These are phyloP conservation scores for Drosophila virilis DNA, from an alignment of 1,140 invertebrate species.

Conservation along the genomic window DNA sequence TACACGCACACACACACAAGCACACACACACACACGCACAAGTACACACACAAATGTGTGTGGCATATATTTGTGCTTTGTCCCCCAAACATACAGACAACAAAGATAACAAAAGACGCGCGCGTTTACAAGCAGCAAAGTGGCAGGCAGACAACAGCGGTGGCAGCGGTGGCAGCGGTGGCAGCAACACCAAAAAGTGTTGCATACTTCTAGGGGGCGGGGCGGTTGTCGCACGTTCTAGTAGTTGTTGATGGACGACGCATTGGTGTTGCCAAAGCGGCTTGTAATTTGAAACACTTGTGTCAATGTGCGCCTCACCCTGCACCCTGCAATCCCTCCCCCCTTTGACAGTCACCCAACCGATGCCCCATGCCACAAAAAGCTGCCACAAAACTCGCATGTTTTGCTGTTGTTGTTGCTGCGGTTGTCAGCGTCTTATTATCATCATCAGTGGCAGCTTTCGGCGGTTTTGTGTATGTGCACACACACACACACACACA, in stretches of 20 bases:
- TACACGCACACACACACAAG: too few relatives aligned
- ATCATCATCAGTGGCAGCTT: slow-evolving; percentile 82
- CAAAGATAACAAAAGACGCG: slow-evolving; percentile 64
- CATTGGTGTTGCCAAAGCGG: slow-evolving; percentile 40
- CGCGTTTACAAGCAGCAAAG: slow-evolving; percentile 61
- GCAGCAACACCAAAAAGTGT: slow-evolving; percentile 42
- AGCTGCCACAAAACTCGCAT: slow-evolving; percentile 41
- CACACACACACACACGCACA: slow-evolving; percentile 31
- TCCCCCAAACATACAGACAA: slow-evolving; percentile 21
- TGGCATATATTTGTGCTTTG: slow-evolving; percentile 14
- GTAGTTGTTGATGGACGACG: slow-evolving; percentile 42
- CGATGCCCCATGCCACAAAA: background rate
- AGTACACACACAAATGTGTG: slow-evolving; percentile 7
- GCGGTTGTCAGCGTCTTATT: slow-evolving; percentile 81
- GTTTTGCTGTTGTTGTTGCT: slow-evolving; percentile 68
- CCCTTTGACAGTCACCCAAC: too few relatives aligned
- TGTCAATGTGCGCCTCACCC: slow-evolving; percentile 56
- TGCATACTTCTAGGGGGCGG: slow-evolving; percentile 25
- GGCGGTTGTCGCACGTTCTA: slow-evolving; percentile 18
- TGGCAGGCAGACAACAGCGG: slow-evolving; percentile 20
- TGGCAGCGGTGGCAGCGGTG: slow-evolving; percentile 24
- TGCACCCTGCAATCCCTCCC: background rate
- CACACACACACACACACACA: slow-evolving; percentile 25
- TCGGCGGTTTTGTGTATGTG: slow-evolving; percentile 72
- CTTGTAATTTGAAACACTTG: slow-evolving; percentile 83